Percentiles rank a stretch among this genome's conserved stretches.
Conservation (phyloP, 1,140 invertebrate genomes). For the Nasonia vitripennis region DNA sequence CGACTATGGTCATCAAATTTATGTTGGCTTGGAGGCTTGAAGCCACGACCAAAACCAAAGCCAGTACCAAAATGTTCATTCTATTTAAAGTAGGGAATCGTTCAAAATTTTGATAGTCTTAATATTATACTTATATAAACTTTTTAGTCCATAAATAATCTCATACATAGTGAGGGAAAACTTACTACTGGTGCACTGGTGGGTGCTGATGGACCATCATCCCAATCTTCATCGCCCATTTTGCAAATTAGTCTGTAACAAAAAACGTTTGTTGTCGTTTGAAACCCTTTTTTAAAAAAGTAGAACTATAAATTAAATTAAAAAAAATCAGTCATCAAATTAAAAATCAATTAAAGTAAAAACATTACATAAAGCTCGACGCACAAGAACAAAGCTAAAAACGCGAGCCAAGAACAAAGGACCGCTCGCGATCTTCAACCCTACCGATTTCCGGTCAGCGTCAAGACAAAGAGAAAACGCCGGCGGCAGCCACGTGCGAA, state of each 20-base stretch:
- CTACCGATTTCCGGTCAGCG: not conserved
- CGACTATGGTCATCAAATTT: not conserved
- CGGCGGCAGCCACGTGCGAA: no score
- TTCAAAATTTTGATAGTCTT: no score
- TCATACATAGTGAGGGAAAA: not conserved
- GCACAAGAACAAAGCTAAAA: not conserved
- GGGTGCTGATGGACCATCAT: conserved; percentile 12
- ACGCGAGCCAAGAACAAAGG: not conserved
- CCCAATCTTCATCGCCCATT: conserved; percentile 25
- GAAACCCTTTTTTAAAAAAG: no score
- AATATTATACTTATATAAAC: not conserved
- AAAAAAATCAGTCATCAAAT: no score
- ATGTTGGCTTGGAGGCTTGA: not conserved
- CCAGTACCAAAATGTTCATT: not conserved
- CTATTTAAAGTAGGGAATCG: not conserved
- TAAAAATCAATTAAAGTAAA: no score
- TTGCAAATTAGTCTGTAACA: not conserved
- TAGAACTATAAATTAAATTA: no score
- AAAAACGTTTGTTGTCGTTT: not conserved
- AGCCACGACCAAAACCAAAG: conserved; percentile 20
- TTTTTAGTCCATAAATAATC: not conserved
- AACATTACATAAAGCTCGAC: no score
- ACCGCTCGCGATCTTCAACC: not conserved
- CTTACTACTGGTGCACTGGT: not conserved
- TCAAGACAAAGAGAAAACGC: not conserved